Evolutionary conservation across 1,140 invertebrate species (phyloP), one percentile per base, ranked within the genome.

Genomic region (Cotesia chilonis): DNA sequence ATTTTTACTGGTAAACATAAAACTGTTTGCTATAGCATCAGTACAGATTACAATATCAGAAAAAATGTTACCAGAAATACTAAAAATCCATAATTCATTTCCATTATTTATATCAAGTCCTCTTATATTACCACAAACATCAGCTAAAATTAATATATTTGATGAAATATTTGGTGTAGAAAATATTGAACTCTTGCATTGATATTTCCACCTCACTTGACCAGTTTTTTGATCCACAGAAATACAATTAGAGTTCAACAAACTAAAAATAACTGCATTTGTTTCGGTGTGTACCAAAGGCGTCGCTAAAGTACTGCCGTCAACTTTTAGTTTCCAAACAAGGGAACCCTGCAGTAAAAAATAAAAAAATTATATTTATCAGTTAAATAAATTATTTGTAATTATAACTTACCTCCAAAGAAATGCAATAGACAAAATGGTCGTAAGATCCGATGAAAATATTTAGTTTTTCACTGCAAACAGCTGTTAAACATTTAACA

Each of bases 381-480:
- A 35, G 4, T 54, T 14, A 68, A n/a, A n/a, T 20, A 12, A 35
- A 37, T 37, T 7, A 54, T 3, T 12, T 52, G 20, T 38, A 35
- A 37, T 7, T 38, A 7, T 38, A 70, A 17, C 2, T 80, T 89
- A 92, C 92, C 82, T 87, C 61, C 20, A 87, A 76, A 80, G 88
- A 83, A 72, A 93, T 79, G 74, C 89, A 90, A 76, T 92, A 90
- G 14, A 93, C 74, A 78, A 87, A 80, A 57, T 89, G 88, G 80
- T 94, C 92, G 81, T 94, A 93, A 47, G 92, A 90, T 14, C 92
- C 93, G 75, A 93, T 83, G 79, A 90, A 89, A 51, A 93, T 80
- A 4, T 77, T 74, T 68, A 79, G 81, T 14, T 83, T 81, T n/a
- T 77, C 57, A 54, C 71, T 59, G 70, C 82, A 85, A 71, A 84